These are phyloP conservation scores for Sphaerophoria taeniata DNA, from an alignment of 2,888 invertebrate genomes.

Conservation along the genomic window DNA sequence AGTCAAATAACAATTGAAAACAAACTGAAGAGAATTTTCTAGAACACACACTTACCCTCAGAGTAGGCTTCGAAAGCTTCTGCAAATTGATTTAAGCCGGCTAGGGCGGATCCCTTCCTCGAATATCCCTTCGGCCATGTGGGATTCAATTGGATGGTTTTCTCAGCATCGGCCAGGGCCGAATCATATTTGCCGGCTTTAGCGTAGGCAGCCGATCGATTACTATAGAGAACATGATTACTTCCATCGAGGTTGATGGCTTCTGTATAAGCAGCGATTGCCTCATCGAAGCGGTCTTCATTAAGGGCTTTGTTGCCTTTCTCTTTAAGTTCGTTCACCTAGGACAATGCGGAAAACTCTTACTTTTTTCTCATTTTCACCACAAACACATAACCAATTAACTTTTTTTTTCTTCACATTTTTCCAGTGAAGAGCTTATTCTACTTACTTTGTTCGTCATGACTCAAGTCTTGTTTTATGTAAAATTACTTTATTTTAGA, in stretches of 20 bases:
- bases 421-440: slow-evolving; percentile 14
- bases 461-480: slow-evolving; percentile 50
- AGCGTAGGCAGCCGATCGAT: slow-evolving; percentile 95
- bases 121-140: slow-evolving; percentile 96
- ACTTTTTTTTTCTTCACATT: slow-evolving; percentile 16
- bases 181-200: slow-evolving; percentile 89
- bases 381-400: slow-evolving; percentile 52
- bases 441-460: slow-evolving; percentile 68
- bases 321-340: slow-evolving; percentile 93
- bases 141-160: slow-evolving; percentile 91
- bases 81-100: slow-evolving; percentile 88
- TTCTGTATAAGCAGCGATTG: slow-evolving; percentile 90
- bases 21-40: not conserved
- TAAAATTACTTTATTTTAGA: slow-evolving; percentile 14
- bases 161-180: slow-evolving; percentile 93
- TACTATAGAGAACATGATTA: slow-evolving; percentile 95
- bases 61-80: slow-evolving; percentile 92
- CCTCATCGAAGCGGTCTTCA: slow-evolving; percentile 90
- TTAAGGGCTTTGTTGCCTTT: slow-evolving; percentile 93
- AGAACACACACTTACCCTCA: slow-evolving; percentile 83
- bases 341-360: slow-evolving; percentile 58
- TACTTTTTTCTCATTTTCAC: slow-evolving; percentile 30
- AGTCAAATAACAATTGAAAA: not conserved
- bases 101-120: slow-evolving; percentile 93
- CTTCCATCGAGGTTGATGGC: slow-evolving; percentile 90